phyloP scores from a whole-genome alignment of 2,797 vertebrate species.

The Girardinus metallicus region DNA sequence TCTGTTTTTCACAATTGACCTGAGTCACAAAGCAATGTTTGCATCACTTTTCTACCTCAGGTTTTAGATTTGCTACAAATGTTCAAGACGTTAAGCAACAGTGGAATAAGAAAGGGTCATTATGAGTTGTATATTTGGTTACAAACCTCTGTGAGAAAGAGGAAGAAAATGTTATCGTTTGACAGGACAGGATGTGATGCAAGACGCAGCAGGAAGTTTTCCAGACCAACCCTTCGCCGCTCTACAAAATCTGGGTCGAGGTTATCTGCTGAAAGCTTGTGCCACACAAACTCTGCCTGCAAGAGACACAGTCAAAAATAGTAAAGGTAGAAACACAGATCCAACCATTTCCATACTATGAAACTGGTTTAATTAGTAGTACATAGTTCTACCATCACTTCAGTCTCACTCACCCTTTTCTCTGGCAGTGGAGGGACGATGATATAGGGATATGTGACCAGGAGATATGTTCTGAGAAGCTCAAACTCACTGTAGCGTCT shows the following conservation, averaged over 20 bases:
- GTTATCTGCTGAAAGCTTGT: slow-evolving; percentile 97
- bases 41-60: not conserved
- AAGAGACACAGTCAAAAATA: slow-evolving; percentile 5
- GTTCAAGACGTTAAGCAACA: not conserved
- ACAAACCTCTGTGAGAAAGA: slow-evolving; percentile 87
- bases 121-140: not conserved
- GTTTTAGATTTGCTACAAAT: slow-evolving; percentile 1
- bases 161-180: slow-evolving; percentile 90
- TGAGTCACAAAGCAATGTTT: not conserved
- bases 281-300: slow-evolving; percentile 99
- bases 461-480: slow-evolving; percentile 90
- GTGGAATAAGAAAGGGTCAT: not conserved
- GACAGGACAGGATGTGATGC: slow-evolving; percentile 92
- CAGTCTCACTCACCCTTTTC: slow-evolving; percentile 88
- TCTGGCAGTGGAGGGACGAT: slow-evolving; percentile 95
- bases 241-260: slow-evolving; percentile 99
- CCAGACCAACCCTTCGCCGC: slow-evolving; percentile 92
- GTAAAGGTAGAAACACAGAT: not conserved
- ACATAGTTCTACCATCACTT: not conserved
- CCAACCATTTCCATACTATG: not conserved
- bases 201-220: slow-evolving; percentile 95
- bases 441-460: slow-evolving; percentile 89
- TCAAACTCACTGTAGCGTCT: slow-evolving; percentile 98
- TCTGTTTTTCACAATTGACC: not conserved
- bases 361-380: not conserved